Base-by-base conservation (phyloP, 1,140 invertebrate genomes). In the Brevipalpus yothersi region DNA sequence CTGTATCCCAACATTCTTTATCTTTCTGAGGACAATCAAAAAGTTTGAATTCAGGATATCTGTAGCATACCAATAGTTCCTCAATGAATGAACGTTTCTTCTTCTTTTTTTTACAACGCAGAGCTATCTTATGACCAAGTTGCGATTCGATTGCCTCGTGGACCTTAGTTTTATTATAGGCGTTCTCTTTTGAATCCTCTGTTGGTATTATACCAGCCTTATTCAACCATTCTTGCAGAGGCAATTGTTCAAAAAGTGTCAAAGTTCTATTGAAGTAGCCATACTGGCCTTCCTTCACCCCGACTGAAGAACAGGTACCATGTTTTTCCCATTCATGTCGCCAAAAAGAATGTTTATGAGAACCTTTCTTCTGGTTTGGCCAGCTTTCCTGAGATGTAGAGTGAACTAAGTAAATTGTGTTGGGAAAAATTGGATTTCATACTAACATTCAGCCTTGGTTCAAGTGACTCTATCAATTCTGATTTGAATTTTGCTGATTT, bases 261-360 rank as follows among this genome's bases (percentile, higher is more conserved):
- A 51, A 3, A 10, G 49, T 51, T n/a, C n/a, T 51, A 19, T 51
- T 51, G 49, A 51, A 51, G 21, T 51, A 51, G 21, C 9, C n/a
- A 19, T 13, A 19, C 49, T 19, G 10, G 10, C 49, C 49, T 3
- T 19, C 49, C 8, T n/a, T 19, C 2, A 10, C 7, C 8, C n/a
- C 49, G 2, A 51, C 2, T 2, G 12, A 19, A 12, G 62, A 45
- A 61, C 63, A 64, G 4, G 63, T 64, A 10, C 63, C 63, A 53
- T 64, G 63, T 53, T 64, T 64, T n/a, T 21, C 17, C 63, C 63
- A 64, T 53, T 64, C 62, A 41, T 64, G 63, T 43, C 19, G 19
- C 63, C 63, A 64, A 17, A 64, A 53, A 42, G 61, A 58, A 58
- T 64, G 41, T 23, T 53, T 41, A 43, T 41, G 15, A n/a, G n/a